phyloP scores from a whole-genome alignment of 64 coral and sea anemone genomes.

The Porites australiensis region DNA sequence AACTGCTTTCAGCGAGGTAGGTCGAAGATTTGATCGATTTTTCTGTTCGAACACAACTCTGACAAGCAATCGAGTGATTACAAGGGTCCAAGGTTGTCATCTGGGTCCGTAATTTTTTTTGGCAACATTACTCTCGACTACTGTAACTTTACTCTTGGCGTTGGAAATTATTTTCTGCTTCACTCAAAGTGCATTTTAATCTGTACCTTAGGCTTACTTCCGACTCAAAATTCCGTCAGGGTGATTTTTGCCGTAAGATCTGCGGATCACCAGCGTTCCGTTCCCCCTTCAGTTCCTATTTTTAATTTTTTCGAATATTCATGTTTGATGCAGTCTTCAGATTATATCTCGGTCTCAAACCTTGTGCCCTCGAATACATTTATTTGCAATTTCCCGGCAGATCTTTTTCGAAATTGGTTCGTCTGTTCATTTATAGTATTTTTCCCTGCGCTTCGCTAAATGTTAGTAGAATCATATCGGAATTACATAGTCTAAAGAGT shows the following conservation, averaged over 20 bases:
- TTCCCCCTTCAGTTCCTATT: not conserved
- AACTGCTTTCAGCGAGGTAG: not conserved
- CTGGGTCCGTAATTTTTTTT: constrained; percentile 9
- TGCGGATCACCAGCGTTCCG: not conserved
- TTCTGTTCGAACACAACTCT: not conserved
- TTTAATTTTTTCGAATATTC: constrained; percentile 3
- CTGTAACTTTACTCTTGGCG: not conserved
- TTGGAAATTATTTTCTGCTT: not conserved
- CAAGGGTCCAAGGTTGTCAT: not conserved
- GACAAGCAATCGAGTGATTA: not conserved
- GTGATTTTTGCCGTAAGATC: too few species aligned
- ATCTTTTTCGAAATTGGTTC: not conserved
- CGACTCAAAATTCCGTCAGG: not conserved
- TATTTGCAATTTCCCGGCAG: not conserved
- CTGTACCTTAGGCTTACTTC: not conserved
- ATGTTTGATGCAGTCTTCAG: constrained; percentile 32
- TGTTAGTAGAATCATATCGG: not conserved
- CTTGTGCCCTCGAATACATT: constrained; percentile 15
- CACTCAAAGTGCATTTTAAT: not conserved
- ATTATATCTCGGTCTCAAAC: not conserved
- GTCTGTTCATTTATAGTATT: not conserved
- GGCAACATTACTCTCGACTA: not conserved
- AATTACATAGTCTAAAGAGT: too few species aligned
- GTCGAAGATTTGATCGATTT: not conserved
- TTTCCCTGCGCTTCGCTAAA: not conserved